A percentile compares a stretch with the other conserved stretches of the same genome.
phyloP scores from a whole-genome alignment of 2,888 invertebrate genomes.

The Crepidodera aurea region DNA sequence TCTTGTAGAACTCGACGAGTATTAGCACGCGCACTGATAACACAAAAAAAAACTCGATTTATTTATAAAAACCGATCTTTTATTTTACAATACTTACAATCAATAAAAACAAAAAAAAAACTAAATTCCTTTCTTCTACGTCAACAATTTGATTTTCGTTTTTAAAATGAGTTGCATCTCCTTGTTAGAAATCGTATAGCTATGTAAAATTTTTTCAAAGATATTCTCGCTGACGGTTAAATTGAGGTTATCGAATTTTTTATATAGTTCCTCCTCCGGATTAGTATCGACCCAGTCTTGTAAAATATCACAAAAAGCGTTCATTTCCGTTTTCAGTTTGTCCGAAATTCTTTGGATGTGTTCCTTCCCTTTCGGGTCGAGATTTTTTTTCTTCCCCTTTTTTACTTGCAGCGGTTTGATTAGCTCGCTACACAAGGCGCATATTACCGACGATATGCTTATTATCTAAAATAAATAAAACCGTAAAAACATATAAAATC shows the following conservation, averaged over 20 bases:
- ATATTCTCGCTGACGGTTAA: conserved; percentile 61
- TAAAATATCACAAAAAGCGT: conserved; percentile 60
- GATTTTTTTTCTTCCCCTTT: conserved; percentile 67
- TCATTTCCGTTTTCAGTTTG: conserved; percentile 55
- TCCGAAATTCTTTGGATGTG: conserved; percentile 49
- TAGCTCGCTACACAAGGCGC: conserved; percentile 66
- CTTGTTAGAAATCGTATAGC: conserved; percentile 63
- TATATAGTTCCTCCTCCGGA: conserved; percentile 57
- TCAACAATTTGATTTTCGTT: conserved; percentile 65
- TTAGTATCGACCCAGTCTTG: conserved; percentile 61
- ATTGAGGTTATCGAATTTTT: conserved; percentile 60
- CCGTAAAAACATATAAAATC: too few species aligned
- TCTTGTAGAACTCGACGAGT: too few species aligned
- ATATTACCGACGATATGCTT: conserved; percentile 66
- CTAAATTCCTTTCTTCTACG: conserved; percentile 27
- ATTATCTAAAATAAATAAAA: conserved; percentile 63
- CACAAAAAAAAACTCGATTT: too few species aligned
- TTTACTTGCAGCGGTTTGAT: conserved; percentile 64
- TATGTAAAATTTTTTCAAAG: conserved; percentile 62
- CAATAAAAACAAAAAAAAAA: conserved; percentile 33
- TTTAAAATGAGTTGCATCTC: conserved; percentile 66
- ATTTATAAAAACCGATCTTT: conserved; percentile 32
- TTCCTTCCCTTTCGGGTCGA: conserved; percentile 63
- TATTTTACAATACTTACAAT: conserved; percentile 38
- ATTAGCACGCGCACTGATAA: too few species aligned